Evolutionary conservation across 23 tunicate species (phyloP).

Genomic region (Styela clava): DNA sequence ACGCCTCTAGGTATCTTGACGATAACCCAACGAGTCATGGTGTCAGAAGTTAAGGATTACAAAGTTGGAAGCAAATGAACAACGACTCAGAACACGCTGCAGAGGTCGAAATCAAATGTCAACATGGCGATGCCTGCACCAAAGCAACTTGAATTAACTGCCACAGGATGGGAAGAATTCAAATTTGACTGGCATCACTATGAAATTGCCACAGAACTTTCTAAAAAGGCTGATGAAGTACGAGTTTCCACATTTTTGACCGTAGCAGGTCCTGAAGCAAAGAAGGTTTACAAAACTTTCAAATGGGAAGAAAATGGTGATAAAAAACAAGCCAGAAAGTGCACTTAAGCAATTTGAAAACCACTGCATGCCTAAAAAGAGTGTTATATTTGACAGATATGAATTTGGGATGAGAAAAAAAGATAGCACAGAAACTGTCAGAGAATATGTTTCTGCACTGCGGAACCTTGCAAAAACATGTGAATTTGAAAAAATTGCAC

Average conservation of each 20-base stretch:
- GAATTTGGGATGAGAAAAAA: not conserved
- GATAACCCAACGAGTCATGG: not conserved
- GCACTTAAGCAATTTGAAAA: not conserved
- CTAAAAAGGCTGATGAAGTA: not conserved
- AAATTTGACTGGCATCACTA: not conserved
- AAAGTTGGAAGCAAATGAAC: not conserved
- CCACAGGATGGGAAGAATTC: not conserved
- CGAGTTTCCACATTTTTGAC: not conserved
- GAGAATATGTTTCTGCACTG: not conserved
- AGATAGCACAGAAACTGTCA: not conserved
- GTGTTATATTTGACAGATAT: not conserved
- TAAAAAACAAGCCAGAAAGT: not conserved
- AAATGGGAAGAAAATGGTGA: not conserved
- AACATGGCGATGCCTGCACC: not conserved
- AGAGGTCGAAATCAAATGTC: not conserved
- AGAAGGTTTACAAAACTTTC: not conserved
- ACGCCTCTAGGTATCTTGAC: not conserved
- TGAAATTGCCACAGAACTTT: not conserved
- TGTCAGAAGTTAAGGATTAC: not conserved
- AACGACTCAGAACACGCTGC: not conserved
- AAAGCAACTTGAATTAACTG: not conserved
- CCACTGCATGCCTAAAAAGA: not conserved
- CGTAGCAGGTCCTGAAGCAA: not conserved
- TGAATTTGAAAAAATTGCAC: not conserved
- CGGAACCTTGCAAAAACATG: not conserved